Evolutionary conservation across 2,888 invertebrate genomes (phyloP), one percentile per base, ranked within the genome.

Genomic region (Operophtera brumata): DNA sequence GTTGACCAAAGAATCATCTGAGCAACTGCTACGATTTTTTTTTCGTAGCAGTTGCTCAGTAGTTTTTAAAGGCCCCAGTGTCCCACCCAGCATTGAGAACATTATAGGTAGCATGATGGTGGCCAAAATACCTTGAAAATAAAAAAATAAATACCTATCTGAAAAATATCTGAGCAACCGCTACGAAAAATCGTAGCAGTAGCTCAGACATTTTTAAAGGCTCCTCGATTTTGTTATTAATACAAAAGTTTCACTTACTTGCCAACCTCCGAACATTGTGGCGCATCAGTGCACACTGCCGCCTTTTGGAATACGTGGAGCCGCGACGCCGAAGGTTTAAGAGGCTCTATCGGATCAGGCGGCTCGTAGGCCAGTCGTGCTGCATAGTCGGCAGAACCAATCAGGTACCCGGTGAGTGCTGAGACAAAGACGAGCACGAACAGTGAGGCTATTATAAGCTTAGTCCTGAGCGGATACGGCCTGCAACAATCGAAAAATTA

Each of bases 241-340:
- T 20, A 20, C 2, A 20, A 20, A 20, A 34, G 11, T 11, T 3
- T n/a, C 11, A 58, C 91, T 82, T 85, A 96, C 96, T 92, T 94
- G 78, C 96, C 96, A 65, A 96, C 93, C 59, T 90, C 79, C 2
- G 96, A 96, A 80, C 96, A 97, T 5, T 92, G 91, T 3, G 91
- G 90, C 4, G 93, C 94, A 75, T 97, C 97, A 0, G 95, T 93
- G 73, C 95, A 95, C 12, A 97, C 94, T 0, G 95, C 96, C 0
- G 93, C 94, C 42, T 86, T 91, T 55, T 91, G 89, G 78, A 94
- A 96, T 0, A 79, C 80, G 64, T 93, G 93, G n/a, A 95, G 84
- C 39, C 78, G 78, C 3, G 96, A 95, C 11, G 90, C 80, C 0
- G 95, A 95, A 0, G 95, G 92, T 11, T 93, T 94, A 34, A 91